Evolutionary conservation across 2,113 vertebrate genomes (phyloP).

Genomic region (Mesocricetus auratus): DNA sequence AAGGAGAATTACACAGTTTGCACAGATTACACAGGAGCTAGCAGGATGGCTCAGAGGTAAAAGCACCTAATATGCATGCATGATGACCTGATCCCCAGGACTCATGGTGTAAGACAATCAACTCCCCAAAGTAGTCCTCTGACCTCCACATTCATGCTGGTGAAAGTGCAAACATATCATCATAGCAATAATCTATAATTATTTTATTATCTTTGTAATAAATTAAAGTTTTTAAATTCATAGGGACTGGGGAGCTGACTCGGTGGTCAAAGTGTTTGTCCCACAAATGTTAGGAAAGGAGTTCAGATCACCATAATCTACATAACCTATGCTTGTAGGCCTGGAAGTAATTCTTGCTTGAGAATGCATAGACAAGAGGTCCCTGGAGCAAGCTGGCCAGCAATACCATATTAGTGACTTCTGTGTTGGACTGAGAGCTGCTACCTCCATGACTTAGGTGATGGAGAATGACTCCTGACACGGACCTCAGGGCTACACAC

Average conservation of each 20-base stretch:
- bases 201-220: not conserved
- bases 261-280: not conserved
- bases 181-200: not conserved
- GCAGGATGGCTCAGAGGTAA: not conserved
- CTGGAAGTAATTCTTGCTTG: not conserved
- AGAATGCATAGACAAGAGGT: not conserved
- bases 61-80: not conserved
- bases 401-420: fast-evolving
- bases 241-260: not conserved
- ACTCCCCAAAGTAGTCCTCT: no score
- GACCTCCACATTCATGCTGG: not conserved
- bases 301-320: not conserved
- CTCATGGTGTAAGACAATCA: not conserved
- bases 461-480: not conserved
- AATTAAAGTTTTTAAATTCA: not conserved
- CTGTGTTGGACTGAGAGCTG: not conserved
- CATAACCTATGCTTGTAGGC: not conserved
- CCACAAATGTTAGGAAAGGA: not conserved
- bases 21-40: not conserved
- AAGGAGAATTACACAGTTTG: not conserved
- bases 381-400: no score
- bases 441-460: not conserved
- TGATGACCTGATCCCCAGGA: not conserved
- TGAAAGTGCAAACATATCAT: not conserved
- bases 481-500: not conserved